Base-by-base conservation (phyloP, 2,113 vertebrate genomes). In the Aramus guarauna region DNA sequence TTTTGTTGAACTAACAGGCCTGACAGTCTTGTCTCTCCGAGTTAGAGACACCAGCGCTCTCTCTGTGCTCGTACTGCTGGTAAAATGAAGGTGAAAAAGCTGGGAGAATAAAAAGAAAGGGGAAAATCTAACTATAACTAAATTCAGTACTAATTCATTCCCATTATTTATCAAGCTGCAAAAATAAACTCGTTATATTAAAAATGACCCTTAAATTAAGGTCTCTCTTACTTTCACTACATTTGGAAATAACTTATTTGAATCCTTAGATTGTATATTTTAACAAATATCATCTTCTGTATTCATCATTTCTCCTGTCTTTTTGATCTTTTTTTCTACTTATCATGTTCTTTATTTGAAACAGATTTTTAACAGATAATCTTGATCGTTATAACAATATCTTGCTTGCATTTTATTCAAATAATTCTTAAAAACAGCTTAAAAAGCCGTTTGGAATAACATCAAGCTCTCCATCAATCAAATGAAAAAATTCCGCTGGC, bases 401-500 rank as follows among this genome's bases (percentile, higher is more conserved):
- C 98, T 98, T 55, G 96, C 98, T 96, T 92, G 98, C 98, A 98
- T 98, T 98, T 98, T 98, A 98, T 98, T 98, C 98, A 98, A 98
- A 98, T 98, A 98, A 98, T 98, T 98, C 98, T 98, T 98, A 98
- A 98, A 98, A 98, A 98, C 98, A 98, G 98, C 98, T 98, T 98
- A 98, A 98, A 98, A 98, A 98, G 98, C 98, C 97, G 98, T 98
- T 98, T 98, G 98, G 98, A 98, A 98, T 98, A 96, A 98, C 98
- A 98, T 98, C 98, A 98, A 98, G 98, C 98, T 97, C 97, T 85
- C 98, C 98, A 99, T 99, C 99, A 99, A 99, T 99, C 99, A 99
- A 98, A 96, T 77, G 98, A 96, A 98, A 98, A 99, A 99, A 99
- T 99, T 99, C 99, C 98, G 99, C 99, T 99, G 98, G 99, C 99